These are phyloP conservation scores for Achlya flavicornis DNA, from an alignment of 2,888 invertebrate genomes.

Conservation along the genomic window DNA sequence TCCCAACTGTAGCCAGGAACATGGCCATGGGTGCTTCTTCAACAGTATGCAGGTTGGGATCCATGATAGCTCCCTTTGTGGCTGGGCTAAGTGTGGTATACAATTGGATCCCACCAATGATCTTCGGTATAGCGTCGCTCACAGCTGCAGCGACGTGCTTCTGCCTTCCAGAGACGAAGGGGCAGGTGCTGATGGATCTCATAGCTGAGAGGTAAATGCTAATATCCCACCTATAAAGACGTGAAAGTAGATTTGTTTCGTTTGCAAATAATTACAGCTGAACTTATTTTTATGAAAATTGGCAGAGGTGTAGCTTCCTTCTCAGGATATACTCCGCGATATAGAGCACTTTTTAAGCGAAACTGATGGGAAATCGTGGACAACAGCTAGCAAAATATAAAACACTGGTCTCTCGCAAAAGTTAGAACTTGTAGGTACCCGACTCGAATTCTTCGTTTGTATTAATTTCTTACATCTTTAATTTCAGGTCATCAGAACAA, in stretches of 20 bases:
- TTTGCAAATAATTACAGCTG: no score
- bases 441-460: neutral
- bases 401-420: no score
- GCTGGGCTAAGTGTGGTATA: slow-evolving; percentile 48
- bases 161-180: slow-evolving; percentile 48
- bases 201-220: slow-evolving; percentile 21
- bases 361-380: no score
- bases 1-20: slow-evolving; percentile 84
- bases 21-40: slow-evolving; percentile 84
- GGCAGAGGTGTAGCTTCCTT: no score
- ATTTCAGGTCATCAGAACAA: neutral
- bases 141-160: slow-evolving; percentile 37
- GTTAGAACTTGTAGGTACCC: neutral
- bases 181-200: slow-evolving; percentile 37
- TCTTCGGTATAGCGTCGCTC: slow-evolving; percentile 41
- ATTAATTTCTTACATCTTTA: neutral
- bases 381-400: no score
- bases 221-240: no score
- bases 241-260: no score
- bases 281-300: no score
- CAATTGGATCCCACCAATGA: slow-evolving; percentile 43
- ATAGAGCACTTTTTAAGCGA: no score
- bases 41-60: slow-evolving; percentile 83
- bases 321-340: no score
- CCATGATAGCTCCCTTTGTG: slow-evolving; percentile 84